These are phyloP conservation scores for Pomacea canaliculata DNA, from an alignment of 2,888 invertebrate genomes.

Conservation along the genomic window DNA sequence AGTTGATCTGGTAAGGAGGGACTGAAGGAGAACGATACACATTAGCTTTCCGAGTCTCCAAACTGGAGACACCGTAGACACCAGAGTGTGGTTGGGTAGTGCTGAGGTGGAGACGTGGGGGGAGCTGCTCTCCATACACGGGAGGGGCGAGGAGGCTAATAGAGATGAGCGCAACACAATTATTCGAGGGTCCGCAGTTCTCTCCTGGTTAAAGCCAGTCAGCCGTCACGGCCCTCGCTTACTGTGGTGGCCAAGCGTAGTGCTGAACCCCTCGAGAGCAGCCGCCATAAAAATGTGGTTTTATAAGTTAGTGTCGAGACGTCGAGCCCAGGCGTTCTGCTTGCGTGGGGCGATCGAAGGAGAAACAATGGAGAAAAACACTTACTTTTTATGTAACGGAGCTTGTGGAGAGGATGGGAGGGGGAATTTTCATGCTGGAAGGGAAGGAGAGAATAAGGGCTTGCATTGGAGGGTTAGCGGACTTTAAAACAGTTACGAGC, in stretches of 20 bases:
- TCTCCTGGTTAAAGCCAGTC: too few relatives aligned
- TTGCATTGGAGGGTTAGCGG: background rate
- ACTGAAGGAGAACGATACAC: too few relatives aligned
- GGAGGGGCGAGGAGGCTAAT: too few relatives aligned
- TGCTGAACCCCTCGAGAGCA: background rate
- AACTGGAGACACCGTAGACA: too few relatives aligned
- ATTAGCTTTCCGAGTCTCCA: too few relatives aligned
- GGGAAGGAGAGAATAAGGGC: background rate
- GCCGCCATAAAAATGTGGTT: background rate
- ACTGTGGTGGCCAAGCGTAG: background rate
- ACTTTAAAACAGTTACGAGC: too few relatives aligned
- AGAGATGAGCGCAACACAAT: too few relatives aligned
- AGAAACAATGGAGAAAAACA: slow-evolving; percentile 13
- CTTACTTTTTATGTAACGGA: background rate
- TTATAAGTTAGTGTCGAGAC: background rate
- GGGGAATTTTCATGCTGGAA: background rate
- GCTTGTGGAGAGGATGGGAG: background rate
- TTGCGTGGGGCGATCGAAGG: slow-evolving; percentile 13
- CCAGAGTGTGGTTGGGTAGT: too few relatives aligned
- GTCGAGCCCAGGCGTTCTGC: background rate
- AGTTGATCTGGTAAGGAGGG: too few relatives aligned
- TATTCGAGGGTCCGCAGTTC: too few relatives aligned
- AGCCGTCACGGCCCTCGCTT: background rate
- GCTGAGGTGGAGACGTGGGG: too few relatives aligned
- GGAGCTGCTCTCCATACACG: too few relatives aligned